Evolutionary conservation across 2,113 vertebrate species (phyloP), one percentile per base, ranked within the genome.

Genomic region (Tor tambroides): DNA sequence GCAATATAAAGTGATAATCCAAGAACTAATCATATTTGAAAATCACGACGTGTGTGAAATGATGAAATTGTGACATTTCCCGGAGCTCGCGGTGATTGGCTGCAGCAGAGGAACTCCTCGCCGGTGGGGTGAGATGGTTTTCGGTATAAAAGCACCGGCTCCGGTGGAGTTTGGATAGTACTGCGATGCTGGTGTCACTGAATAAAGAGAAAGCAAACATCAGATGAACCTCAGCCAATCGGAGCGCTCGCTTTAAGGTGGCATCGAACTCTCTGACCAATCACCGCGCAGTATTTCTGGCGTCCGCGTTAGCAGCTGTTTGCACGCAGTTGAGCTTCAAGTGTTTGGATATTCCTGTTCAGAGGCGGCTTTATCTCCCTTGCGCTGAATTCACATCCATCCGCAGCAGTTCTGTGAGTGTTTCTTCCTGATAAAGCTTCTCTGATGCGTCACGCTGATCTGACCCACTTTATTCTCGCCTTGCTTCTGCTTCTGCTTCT

Each of bases 171-270:
- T 51, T 17, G 28, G 63, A n/a, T 51, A 12, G 15, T 26, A 32
- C 28, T 9, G 59, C n/a, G 83, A 80, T 26, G 56, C 92, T 93
- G 93, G 89, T 6, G 9, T n/a, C n/a, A n/a, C n/a, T 80, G 90
- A 92, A 71, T 54, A 80, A 51, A 51, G 46, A 6, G 30, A 23
- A 91, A 69, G 90, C 88, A 97, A 46, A 98, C 97, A 97, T 95
- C 96, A 97, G 97, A 99, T 96, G 88, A 92, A 65, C 76, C 61
- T 10, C 91, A 95, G 93, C 97, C 97, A 97, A 98, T 97, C 92
- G 93, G 82, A 91, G 71, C 26, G 49, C 43, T 81, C 89, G 74
- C 88, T 46, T 87, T 83, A 80, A 92, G 95, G 95, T 94, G 96
- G 93, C 92, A 93, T 95, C 95, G 93, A 95, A 92, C 92, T 94